phyloP scores from a whole-genome alignment of 2,888 invertebrate genomes.

The Homarus gammarus region DNA sequence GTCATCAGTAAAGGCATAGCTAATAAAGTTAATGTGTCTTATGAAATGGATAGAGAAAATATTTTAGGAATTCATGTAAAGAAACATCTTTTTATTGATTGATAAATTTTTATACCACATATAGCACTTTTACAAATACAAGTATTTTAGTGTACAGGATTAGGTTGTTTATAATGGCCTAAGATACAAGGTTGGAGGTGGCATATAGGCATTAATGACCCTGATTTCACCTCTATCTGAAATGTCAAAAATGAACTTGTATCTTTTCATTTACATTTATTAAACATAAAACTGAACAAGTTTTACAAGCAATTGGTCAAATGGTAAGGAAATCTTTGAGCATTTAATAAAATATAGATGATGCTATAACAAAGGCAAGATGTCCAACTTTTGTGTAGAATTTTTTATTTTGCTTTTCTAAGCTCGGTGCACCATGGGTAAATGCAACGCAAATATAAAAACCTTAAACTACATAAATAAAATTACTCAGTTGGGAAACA shows the following conservation, averaged over 20 bases:
- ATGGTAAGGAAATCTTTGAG: slow-evolving; percentile 56
- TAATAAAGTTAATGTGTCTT: too few species aligned
- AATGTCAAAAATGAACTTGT: slow-evolving; percentile 10
- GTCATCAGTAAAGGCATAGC: too few species aligned
- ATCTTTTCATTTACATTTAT: slow-evolving; percentile 23
- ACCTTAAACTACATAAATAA: slow-evolving; percentile 72
- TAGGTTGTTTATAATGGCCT: slow-evolving; percentile 54
- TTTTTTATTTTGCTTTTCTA: slow-evolving; percentile 43
- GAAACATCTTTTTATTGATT: slow-evolving; percentile 15
- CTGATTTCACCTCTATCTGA: slow-evolving; percentile 28
- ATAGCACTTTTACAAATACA: slow-evolving; percentile 70
- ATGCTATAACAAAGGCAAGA: slow-evolving; percentile 38
- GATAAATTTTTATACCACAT: slow-evolving; percentile 71
- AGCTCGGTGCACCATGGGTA: slow-evolving; percentile 57
- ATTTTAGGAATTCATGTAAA: not conserved
- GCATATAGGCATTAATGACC: slow-evolving; percentile 19
- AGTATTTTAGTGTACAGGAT: slow-evolving; percentile 63
- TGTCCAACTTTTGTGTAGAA: slow-evolving; percentile 31
- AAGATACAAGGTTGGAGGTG: slow-evolving; percentile 50
- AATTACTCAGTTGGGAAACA: slow-evolving; percentile 64
- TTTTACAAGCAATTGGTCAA: slow-evolving; percentile 35
- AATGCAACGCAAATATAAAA: slow-evolving; percentile 72
- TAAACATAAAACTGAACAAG: slow-evolving; percentile 33
- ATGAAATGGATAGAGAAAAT: too few species aligned
- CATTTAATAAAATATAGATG: slow-evolving; percentile 66